These are phyloP conservation scores for Mustela lutreola DNA, from an alignment of 2,113 vertebrate genomes.

Conservation along the genomic window DNA sequence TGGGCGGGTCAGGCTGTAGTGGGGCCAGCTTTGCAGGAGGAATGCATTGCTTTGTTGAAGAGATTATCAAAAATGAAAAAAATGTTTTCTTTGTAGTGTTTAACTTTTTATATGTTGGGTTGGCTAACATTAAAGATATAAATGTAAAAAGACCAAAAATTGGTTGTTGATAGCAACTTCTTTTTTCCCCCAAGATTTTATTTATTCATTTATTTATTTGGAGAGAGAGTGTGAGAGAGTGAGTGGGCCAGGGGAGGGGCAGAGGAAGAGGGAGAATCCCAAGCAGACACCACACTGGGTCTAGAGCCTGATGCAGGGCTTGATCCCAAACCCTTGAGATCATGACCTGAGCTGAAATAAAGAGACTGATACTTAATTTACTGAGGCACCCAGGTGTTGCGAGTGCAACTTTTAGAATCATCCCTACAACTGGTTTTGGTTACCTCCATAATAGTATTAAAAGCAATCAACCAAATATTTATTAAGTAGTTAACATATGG, in stretches of 20 bases:
- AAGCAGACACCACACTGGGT: neutral
- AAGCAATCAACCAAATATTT: neutral
- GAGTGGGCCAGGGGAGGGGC: neutral
- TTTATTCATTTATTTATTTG: neutral
- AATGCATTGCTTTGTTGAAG: neutral
- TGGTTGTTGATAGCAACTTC: neutral
- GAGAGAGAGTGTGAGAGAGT: neutral
- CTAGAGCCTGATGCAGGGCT: neutral
- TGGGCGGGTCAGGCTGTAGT: neutral
- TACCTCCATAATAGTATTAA: neutral
- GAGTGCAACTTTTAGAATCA: neutral
- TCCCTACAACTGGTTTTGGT: neutral
- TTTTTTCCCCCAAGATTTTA: neutral
- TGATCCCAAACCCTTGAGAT: neutral
- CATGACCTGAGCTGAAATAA: neutral
- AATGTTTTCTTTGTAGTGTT: neutral
- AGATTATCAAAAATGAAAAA: neutral
- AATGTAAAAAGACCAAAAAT: slow-evolving; percentile 9
- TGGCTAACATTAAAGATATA: neutral
- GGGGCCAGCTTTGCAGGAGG: neutral
- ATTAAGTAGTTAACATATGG: neutral
- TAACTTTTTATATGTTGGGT: neutral
- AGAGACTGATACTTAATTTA: neutral
- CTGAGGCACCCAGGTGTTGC: neutral
- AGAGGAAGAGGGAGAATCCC: neutral